These are phyloP conservation scores for Aphaenogaster ashmeadi DNA, from an alignment of 1,140 invertebrate species.

Conservation along the genomic window DNA sequence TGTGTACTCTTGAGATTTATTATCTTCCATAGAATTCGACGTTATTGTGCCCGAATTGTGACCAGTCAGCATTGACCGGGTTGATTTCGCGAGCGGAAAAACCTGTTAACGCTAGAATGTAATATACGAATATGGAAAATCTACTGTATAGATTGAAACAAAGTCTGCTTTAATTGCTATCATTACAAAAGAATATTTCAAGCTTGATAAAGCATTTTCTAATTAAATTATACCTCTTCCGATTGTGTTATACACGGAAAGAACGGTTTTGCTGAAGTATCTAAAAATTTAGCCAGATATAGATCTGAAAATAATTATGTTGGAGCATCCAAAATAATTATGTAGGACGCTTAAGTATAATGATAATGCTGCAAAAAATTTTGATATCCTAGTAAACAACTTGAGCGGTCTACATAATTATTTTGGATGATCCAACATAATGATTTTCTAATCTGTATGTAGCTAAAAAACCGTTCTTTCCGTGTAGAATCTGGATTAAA, in stretches of 20 bases:
- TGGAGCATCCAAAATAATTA: too few relatives aligned
- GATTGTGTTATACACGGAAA: not conserved
- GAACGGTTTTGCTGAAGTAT: too few relatives aligned
- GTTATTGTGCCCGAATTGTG: conserved; percentile 43
- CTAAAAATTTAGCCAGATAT: too few relatives aligned
- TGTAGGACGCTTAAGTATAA: too few relatives aligned
- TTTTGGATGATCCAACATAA: too few relatives aligned
- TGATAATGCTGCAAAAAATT: too few relatives aligned
- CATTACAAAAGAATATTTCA: not conserved
- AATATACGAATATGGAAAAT: not conserved
- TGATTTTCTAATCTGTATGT: too few relatives aligned
- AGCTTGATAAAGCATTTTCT: not conserved
- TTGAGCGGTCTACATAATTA: too few relatives aligned
- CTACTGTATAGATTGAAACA: not conserved
- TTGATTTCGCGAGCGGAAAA: conserved; percentile 28
- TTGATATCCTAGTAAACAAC: too few relatives aligned
- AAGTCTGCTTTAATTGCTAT: not conserved
- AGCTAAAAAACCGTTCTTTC: too few relatives aligned
- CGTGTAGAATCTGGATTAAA: not conserved
- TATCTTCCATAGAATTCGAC: conserved; percentile 49
- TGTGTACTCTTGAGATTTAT: conserved; percentile 56
- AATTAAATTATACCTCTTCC: not conserved
- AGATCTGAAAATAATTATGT: too few relatives aligned
- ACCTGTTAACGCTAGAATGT: conserved; percentile 5
- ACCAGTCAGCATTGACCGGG: conserved; percentile 20